A percentile compares a stretch with the other conserved stretches of the same genome.
Conservation (phyloP, 92 coral and sea anemone species). For the Galaxea fascicularis region DNA sequence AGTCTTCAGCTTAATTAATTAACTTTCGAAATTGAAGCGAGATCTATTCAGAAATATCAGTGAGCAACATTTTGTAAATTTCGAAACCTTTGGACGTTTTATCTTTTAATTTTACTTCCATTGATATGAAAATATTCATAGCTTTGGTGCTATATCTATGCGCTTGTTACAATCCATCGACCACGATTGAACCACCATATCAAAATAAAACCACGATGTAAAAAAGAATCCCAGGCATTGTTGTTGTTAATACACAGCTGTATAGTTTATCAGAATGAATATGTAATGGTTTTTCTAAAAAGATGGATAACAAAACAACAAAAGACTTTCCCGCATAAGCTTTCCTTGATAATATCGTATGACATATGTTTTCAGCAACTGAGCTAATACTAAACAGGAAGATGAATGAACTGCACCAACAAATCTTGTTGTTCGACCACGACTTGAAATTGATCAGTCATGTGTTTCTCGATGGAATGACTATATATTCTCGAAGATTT, state of each 20-base stretch:
- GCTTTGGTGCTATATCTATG: not conserved
- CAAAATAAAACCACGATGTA: no score
- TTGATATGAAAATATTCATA: not conserved
- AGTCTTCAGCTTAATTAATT: not conserved
- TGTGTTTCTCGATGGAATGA: not conserved
- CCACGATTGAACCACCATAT: not conserved
- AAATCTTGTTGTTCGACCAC: not conserved
- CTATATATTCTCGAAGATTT: not conserved
- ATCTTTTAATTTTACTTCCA: no score
- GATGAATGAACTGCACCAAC: not conserved
- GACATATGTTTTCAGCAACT: not conserved
- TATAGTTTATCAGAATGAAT: no score
- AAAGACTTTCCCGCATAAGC: not conserved
- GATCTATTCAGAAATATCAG: not conserved
- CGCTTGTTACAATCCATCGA: not conserved
- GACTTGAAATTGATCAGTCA: constrained; percentile 1
- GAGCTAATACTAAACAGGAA: constrained; percentile 10
- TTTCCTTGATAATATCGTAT: not conserved
- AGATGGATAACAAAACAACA: not conserved
- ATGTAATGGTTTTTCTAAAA: no score
- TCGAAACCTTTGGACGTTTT: no score
- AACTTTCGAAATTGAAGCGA: constrained; percentile 25
- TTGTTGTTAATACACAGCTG: not conserved
- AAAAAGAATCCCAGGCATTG: no score
- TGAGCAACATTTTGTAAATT: no score